phyloP scores from a whole-genome alignment of 2,113 vertebrate genomes.

The Elephantulus edwardii region DNA sequence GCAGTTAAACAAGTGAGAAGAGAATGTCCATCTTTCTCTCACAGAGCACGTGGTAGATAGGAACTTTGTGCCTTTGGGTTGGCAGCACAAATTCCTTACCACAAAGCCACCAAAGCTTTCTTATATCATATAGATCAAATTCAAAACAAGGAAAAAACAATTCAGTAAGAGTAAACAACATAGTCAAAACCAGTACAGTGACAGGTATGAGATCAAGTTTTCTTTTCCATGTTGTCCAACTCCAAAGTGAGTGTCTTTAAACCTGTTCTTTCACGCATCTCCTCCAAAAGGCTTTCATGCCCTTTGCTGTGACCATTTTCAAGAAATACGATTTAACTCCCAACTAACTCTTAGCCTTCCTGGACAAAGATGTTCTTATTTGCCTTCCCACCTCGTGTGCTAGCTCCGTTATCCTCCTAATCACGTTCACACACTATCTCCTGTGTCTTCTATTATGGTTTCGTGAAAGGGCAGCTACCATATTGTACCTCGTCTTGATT shows the following conservation, averaged over 20 bases:
- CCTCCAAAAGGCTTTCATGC: not conserved
- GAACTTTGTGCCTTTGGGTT: no score
- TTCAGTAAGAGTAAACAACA: not conserved
- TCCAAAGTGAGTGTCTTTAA: not conserved
- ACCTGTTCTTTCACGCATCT: not conserved
- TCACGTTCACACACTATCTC: not conserved
- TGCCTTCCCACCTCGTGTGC: not conserved
- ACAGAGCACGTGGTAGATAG: no score
- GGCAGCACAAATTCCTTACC: no score
- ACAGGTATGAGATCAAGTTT: not conserved
- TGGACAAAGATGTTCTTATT: conserved; percentile 30
- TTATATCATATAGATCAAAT: not conserved
- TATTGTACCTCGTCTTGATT: conserved; percentile 33
- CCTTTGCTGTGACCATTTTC: not conserved
- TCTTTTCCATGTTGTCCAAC: not conserved
- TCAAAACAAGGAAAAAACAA: not conserved
- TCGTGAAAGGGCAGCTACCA: conserved; percentile 51
- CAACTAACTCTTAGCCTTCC: conserved; percentile 2
- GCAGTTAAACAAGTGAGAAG: no score
- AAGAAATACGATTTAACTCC: not conserved
- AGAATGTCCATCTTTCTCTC: no score
- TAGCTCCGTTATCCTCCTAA: conserved; percentile 35
- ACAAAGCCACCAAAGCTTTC: no score
- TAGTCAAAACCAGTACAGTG: not conserved
- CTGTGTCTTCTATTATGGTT: conserved; percentile 35